These are phyloP conservation scores for Nephila pilipes DNA, from an alignment of 1,140 invertebrate genomes.

Conservation along the genomic window DNA sequence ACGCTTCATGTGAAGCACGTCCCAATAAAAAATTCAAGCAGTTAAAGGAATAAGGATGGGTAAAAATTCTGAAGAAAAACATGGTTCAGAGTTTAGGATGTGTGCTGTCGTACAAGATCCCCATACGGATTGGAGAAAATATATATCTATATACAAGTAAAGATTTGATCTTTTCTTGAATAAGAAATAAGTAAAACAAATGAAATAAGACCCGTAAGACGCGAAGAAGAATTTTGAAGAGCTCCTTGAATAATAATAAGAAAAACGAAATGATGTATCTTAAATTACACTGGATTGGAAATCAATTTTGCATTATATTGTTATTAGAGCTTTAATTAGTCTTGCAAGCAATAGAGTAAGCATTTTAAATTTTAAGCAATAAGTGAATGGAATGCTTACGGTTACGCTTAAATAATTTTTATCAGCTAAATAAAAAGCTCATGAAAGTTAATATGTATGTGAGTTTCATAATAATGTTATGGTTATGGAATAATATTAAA, in stretches of 20 bases:
- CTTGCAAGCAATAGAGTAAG: no score
- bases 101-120: background rate
- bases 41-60: conserved; percentile 47
- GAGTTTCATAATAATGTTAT: no score
- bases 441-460: no score
- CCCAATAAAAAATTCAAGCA: conserved; percentile 38
- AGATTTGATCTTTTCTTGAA: background rate
- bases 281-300: no score
- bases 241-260: no score
- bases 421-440: no score
- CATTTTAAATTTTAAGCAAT: no score
- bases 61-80: conserved; percentile 28
- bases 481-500: no score
- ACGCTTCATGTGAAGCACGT: conserved; percentile 37
- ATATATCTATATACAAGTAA: background rate
- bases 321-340: no score
- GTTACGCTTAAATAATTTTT: no score
- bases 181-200: background rate
- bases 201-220: conserved; percentile 15
- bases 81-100: background rate
- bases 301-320: no score
- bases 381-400: no score
- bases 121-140: background rate
- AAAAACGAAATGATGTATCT: background rate
- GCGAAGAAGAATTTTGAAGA: background rate